A percentile compares a stretch with the other conserved stretches of the same genome.
Evolutionary conservation across 2,888 invertebrate species (phyloP).

Genomic region (Dasysyrphus albostriatus): DNA sequence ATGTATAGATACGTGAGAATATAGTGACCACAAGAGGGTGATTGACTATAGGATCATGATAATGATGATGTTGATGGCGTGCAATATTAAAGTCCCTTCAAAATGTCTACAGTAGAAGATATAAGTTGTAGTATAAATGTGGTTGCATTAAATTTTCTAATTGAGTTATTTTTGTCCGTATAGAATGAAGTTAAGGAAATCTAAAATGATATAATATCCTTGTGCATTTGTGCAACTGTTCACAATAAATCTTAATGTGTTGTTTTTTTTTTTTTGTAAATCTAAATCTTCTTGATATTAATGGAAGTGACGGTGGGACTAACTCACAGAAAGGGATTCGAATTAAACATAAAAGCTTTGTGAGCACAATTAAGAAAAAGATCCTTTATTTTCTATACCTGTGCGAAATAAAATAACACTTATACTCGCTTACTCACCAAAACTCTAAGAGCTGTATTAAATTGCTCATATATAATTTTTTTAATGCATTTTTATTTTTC

Average conservation of each 20-base stretch:
- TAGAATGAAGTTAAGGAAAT: background rate
- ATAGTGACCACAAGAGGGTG: conserved; percentile 35
- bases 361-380: too few species aligned
- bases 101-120: background rate
- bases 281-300: too few species aligned
- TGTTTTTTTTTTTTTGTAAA: background rate
- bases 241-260: background rate
- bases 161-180: conserved; percentile 59
- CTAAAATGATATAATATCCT: background rate
- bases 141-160: conserved; percentile 63
- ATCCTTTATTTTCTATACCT: too few species aligned
- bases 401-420: too few species aligned
- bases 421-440: too few species aligned
- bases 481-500: too few species aligned
- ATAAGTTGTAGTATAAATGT: conserved; percentile 7
- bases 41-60: background rate
- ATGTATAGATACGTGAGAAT: conserved; percentile 32
- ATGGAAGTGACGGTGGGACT: too few species aligned
- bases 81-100: conserved; percentile 8
- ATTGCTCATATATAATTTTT: too few species aligned
- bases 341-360: too few species aligned
- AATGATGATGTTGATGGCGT: background rate
- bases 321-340: too few species aligned
- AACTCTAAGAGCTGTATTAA: too few species aligned
- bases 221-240: background rate